These are phyloP conservation scores for Lepidurus couesii DNA, from an alignment of 1,140 invertebrate species.

Conservation along the genomic window DNA sequence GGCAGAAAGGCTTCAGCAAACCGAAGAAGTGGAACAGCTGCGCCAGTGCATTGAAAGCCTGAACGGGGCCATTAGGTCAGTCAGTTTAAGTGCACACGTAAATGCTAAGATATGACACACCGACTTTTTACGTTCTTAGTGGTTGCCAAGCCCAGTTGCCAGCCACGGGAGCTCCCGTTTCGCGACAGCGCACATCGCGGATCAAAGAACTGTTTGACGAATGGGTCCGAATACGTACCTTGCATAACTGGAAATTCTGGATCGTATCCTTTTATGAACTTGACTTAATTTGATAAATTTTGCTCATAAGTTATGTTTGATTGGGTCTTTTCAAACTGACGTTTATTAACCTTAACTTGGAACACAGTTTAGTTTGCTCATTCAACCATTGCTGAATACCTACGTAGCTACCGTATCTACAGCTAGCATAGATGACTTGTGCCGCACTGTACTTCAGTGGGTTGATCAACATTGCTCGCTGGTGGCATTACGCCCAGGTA, in stretches of 20 bases:
- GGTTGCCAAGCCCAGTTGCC: constrained; percentile 90
- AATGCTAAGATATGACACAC: background rate
- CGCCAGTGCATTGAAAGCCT: constrained; percentile 80
- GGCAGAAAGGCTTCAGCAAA: constrained; percentile 73
- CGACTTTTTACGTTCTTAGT: constrained; percentile 50
- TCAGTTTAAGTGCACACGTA: constrained; percentile 28
- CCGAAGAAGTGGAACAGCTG: constrained; percentile 82
- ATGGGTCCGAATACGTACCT: constrained; percentile 77
- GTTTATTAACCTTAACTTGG: constrained; percentile 43
- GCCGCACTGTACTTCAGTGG: constrained; percentile 85
- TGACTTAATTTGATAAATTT: too few species aligned
- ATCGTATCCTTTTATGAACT: constrained; percentile 64
- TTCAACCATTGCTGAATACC: constrained; percentile 77
- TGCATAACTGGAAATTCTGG: constrained; percentile 97
- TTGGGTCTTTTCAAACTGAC: background rate
- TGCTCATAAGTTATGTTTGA: background rate
- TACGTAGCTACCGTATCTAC: constrained; percentile 88
- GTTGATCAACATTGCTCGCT: constrained; percentile 93
- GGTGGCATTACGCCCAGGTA: constrained; percentile 84
- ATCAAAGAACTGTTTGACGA: constrained; percentile 92
- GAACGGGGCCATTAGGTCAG: constrained; percentile 80
- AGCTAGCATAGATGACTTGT: constrained; percentile 82
- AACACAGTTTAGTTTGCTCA: constrained; percentile 80
- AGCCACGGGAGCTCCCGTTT: constrained; percentile 89
- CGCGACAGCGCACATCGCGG: constrained; percentile 77